phyloP scores from a whole-genome alignment of 2,113 vertebrate genomes.

The Mesitornis unicolor region DNA sequence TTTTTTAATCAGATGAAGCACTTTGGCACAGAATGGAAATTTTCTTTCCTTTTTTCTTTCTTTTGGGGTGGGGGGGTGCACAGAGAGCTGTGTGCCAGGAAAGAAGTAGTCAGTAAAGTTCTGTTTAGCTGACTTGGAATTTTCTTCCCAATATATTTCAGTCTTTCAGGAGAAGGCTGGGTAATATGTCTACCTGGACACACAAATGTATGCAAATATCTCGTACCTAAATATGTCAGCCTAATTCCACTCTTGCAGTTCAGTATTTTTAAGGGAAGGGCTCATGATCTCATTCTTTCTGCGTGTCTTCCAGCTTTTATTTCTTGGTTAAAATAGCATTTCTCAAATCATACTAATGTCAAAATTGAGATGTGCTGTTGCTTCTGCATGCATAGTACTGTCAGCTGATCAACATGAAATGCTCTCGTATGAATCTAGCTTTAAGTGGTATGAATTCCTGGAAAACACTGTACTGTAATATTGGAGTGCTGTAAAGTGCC shows the following conservation, averaged over 20 bases:
- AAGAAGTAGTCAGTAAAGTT: background rate
- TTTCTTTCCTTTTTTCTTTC: background rate
- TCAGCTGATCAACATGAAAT: background rate
- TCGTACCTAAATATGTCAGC: background rate
- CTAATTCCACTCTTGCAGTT: background rate
- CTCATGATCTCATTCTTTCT: background rate
- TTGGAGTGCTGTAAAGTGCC: background rate
- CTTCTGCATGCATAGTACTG: background rate
- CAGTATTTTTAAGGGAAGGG: background rate
- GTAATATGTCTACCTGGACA: background rate
- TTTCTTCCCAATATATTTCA: background rate
- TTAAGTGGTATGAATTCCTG: background rate
- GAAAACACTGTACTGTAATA: background rate
- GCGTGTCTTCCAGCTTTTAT: background rate
- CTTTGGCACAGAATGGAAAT: background rate
- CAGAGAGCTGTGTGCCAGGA: too few relatives aligned
- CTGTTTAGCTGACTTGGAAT: background rate
- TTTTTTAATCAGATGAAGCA: background rate
- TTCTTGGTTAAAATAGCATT: background rate
- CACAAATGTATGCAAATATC: background rate
- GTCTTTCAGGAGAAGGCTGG: background rate
- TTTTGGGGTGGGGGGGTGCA: accelerated
- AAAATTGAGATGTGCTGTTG: background rate
- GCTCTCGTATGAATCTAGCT: background rate
- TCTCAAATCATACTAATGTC: background rate